Base-by-base conservation (phyloP, 2,113 vertebrate genomes). In the Dicaeum eximium region DNA sequence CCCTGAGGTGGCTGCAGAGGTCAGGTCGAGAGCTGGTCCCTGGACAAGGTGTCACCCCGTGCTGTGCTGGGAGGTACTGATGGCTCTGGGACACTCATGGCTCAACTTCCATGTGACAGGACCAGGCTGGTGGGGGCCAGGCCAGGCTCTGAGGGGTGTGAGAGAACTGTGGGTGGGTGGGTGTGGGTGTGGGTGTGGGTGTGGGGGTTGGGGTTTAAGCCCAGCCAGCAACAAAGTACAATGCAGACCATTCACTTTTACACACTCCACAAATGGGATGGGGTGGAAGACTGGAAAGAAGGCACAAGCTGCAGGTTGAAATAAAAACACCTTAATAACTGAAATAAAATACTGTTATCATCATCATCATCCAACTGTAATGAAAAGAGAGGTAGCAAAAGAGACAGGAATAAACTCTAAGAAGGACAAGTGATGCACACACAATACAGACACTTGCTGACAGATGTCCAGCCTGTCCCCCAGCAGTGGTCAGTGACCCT, bases 11-110 rank as follows among this genome's bases (percentile, higher is more conserved):
- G 47, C 25, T 22, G 60, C 30, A 6, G 81, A 48, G 42, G 11
- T 56, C 25, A 27, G 42, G 27, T 0, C 0, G 1, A 40, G 77
- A 31, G 70, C 15, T 11, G 70, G 24, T 27, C 33, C 13, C 61
- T 6, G 45, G 25, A 6, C n/a, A 1, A 4, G 27, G 24, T 17
- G 33, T 28, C 22, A 6, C 48, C 38, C 3, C 1, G 28, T 16
- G 42, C 50, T 64, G 27, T 42, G 42, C 72, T 15, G 27, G 35
- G 21, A 18, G 40, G n/a, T n/a, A 3, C 30, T 15, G 24, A 10
- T 5, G 13, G 27, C 50, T 42, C 65, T 56, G 58, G 66, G 50
- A 33, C 57, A 71, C n/a, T 11, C 74, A 21, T 5, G 9, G 24
- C 21, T 25, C 13, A 35, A 5, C 20, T 25, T 48, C n/a, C 24